A percentile compares a stretch with the other conserved stretches of the same genome.
Conservation (phyloP, 2,888 invertebrate genomes). For the Bombylius major region DNA sequence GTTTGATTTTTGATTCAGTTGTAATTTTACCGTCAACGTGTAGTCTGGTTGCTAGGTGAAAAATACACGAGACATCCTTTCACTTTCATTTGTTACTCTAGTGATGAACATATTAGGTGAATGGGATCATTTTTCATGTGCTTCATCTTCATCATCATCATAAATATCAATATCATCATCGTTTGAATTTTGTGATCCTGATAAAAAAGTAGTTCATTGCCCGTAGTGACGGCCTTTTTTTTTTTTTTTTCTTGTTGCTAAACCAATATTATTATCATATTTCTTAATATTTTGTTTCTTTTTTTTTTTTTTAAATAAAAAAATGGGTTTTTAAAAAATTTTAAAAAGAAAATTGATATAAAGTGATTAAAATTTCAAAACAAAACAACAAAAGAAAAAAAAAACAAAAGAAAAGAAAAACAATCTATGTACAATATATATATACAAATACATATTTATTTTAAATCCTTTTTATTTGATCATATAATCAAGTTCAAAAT, state of each 20-base stretch:
- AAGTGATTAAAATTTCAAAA: too few species aligned
- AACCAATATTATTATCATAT: too few species aligned
- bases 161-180: background rate
- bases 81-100: slow-evolving; percentile 18
- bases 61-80: slow-evolving; percentile 18
- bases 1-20: slow-evolving; percentile 37
- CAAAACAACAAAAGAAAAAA: too few species aligned
- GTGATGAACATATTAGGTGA: slow-evolving; percentile 14
- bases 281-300: background rate
- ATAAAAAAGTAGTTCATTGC: slow-evolving; percentile 18
- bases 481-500: too few species aligned
- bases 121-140: slow-evolving; percentile 19
- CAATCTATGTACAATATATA: too few species aligned
- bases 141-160: background rate
- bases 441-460: too few species aligned
- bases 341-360: too few species aligned
- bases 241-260: background rate
- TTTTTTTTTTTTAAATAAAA: background rate
- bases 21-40: slow-evolving; percentile 39
- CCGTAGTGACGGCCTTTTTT: slow-evolving; percentile 19
- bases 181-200: slow-evolving; percentile 1
- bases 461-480: too few species aligned
- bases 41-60: slow-evolving; percentile 34
- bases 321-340: background rate
- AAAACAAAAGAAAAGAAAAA: too few species aligned